Percentiles rank a stretch among this genome's conserved stretches.
These are phyloP conservation scores for Syngnathoides biaculeatus DNA, from an alignment of 2,113 vertebrate genomes.

Conservation along the genomic window DNA sequence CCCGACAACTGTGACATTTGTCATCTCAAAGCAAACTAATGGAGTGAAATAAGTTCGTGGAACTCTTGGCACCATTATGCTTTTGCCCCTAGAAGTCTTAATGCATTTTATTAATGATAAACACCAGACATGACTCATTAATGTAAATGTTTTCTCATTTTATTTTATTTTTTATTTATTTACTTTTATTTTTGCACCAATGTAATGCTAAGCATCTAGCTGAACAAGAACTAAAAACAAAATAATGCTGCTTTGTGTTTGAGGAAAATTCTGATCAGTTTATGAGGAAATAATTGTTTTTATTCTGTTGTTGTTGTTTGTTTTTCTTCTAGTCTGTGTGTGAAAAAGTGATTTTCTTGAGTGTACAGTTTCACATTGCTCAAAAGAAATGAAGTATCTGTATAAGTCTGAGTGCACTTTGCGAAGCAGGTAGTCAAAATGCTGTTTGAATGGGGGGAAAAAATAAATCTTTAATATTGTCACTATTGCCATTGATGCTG, in stretches of 20 bases:
- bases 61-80: constrained; percentile 1
- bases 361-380: constrained; percentile 31
- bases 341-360: constrained; percentile 53
- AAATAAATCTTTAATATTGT: constrained; percentile 34
- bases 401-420: constrained; percentile 41
- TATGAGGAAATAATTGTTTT: constrained; percentile 27
- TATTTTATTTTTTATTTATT: neutral
- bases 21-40: constrained; percentile 46
- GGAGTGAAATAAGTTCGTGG: constrained; percentile 30
- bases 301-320: constrained; percentile 36
- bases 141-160: constrained; percentile 20
- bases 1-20: constrained; percentile 8
- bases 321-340: constrained; percentile 60
- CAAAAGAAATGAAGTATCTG: constrained; percentile 20
- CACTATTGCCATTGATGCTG: constrained; percentile 61
- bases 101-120: constrained; percentile 21
- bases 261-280: constrained; percentile 29
- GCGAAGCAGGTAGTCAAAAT: constrained; percentile 42
- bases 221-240: constrained; percentile 17
- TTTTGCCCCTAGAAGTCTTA: constrained; percentile 9
- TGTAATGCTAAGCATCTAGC: constrained; percentile 28
- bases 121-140: constrained; percentile 18
- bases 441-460: constrained; percentile 37
- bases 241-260: constrained; percentile 20
- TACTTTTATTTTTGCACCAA: constrained; percentile 64